Evolutionary conservation across 1,140 invertebrate species (phyloP).

Genomic region (Mercenaria mercenaria): DNA sequence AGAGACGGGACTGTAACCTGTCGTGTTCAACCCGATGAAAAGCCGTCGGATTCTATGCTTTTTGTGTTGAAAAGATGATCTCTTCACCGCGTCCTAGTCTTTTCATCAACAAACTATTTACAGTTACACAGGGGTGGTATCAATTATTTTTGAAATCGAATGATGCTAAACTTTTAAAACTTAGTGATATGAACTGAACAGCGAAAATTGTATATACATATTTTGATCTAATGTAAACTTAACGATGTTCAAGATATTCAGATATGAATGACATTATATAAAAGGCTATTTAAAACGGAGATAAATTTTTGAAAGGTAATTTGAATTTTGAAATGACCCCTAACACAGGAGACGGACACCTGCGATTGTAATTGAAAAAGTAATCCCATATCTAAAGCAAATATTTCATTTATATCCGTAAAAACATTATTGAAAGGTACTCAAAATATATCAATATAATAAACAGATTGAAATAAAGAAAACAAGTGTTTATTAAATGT

Average conservation of each 20-base stretch:
- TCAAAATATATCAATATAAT: too few species aligned
- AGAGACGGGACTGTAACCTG: not conserved
- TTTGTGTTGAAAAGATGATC: not conserved
- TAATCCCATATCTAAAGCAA: not conserved
- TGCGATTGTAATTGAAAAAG: slow-evolving; percentile 26
- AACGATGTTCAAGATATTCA: too few species aligned
- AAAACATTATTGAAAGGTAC: not conserved
- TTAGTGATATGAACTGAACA: too few species aligned
- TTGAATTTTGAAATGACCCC: slow-evolving; percentile 31
- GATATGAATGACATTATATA: too few species aligned
- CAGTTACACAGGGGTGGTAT: not conserved
- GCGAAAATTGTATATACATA: too few species aligned
- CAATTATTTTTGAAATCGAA: not conserved
- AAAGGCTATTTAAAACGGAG: too few species aligned
- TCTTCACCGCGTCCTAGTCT: slow-evolving; percentile 2
- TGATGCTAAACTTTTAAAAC: not conserved
- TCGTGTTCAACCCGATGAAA: too few species aligned
- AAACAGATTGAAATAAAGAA: too few species aligned
- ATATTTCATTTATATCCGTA: not conserved
- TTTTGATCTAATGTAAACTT: too few species aligned
- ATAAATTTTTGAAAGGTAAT: slow-evolving; percentile 41
- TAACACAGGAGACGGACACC: slow-evolving; percentile 7
- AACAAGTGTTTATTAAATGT: too few species aligned
- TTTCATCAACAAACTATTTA: slow-evolving; percentile 28
- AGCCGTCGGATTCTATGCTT: not conserved